Evolutionary conservation across 2,797 vertebrate species (phyloP), one percentile per base, ranked within the genome.

Genomic region (Sparidentex hasta): DNA sequence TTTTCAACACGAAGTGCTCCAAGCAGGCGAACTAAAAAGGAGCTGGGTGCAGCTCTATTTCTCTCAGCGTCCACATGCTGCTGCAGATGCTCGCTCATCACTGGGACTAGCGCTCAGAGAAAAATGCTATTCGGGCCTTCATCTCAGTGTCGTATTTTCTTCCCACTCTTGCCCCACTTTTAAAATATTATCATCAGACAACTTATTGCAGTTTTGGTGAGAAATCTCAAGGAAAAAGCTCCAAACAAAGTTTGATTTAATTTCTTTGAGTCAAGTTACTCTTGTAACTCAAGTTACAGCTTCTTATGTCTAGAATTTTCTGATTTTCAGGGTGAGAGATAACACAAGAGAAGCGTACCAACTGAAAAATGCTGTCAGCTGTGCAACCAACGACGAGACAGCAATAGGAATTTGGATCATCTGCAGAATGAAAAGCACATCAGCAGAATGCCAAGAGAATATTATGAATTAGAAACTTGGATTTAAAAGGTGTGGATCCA

Each of bases 401-500:
- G 47, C 16, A 18, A 7, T 18, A 38, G n/a, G 51, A 56, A 58
- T 55, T 3, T 62, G 54, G 52, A 79, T 64, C n/a, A 16, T 29
- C 46, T 77, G 62, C 52, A 41, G 46, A n/a, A 38, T 5, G 14
- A 78, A 72, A 51, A 38, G 55, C 27, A 77, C 16, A 48, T 58
- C 65, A 72, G 52, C 33, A 48, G 51, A 67, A 66, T 33, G 33
- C 23, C 23, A 38, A 18, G 29, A 66, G n/a, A 66, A 52, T 14
- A n/a, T 46, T 17, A 20, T 8, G 48, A 14, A 55, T 71, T 68
- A 79, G 67, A 79, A 57, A 74, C 47, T 65, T 71, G 58, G 52
- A 68, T 54, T 84, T 69, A 56, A 71, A 78, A 78, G 73, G 62
- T 38, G 48, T 43, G 23, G 65, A 58, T 52, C 58, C n/a, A 64